Evolutionary conservation across 2,797 vertebrate genomes (phyloP).

Genomic region (Meriones psammophilus): DNA sequence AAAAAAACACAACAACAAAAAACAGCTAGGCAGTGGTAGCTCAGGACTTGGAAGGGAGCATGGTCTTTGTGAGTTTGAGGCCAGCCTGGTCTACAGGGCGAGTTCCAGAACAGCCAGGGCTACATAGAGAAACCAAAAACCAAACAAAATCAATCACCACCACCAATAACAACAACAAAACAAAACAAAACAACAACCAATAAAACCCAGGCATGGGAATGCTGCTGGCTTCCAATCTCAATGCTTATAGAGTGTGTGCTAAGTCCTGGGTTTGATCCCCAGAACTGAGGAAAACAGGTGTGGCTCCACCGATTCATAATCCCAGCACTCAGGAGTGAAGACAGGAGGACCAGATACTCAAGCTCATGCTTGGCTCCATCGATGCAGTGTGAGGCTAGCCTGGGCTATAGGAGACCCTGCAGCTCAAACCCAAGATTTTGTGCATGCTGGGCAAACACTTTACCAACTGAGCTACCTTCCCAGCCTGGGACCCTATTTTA

Average conservation of each 20-base stretch:
- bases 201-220: no score
- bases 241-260: background rate
- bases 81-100: no score
- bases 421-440: background rate
- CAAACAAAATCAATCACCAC: background rate
- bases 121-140: no score
- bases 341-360: background rate
- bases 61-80: no score
- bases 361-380: background rate
- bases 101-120: no score
- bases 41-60: background rate
- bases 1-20: no score
- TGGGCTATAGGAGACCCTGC: background rate
- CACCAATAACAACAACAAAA: no score
- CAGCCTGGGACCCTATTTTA: background rate
- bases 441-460: background rate
- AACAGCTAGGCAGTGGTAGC: no score
- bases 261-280: no score
- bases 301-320: background rate
- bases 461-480: background rate
- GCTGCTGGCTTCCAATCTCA: no score
- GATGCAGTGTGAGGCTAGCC: background rate
- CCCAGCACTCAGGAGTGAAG: background rate
- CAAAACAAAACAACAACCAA: no score
- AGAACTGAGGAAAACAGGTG: background rate